Conservation (phyloP, 1,140 invertebrate genomes). For the Drosophila tsacasi region DNA sequence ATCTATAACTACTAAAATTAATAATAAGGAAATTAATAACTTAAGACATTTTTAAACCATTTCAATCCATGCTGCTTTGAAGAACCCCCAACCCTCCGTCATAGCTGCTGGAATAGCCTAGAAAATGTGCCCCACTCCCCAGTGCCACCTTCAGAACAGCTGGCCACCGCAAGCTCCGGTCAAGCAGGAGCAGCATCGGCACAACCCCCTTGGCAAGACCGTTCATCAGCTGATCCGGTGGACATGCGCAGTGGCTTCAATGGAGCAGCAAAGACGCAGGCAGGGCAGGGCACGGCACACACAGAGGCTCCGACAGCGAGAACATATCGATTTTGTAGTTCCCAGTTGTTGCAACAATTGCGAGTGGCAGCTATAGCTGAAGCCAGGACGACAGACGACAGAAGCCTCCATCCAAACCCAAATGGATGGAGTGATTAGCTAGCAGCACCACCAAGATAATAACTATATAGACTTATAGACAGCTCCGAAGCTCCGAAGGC, state of each 20-base stretch:
- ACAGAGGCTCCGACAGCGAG: constrained; percentile 18
- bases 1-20: no score
- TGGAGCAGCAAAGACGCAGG: not conserved
- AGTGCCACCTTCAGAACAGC: not conserved
- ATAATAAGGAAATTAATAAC: no score
- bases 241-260: constrained; percentile 2
- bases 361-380: constrained; percentile 1
- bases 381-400: not conserved
- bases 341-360: constrained; percentile 38
- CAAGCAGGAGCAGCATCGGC: not conserved
- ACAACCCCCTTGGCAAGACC: constrained; percentile 1
- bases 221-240: constrained; percentile 7
- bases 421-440: constrained; percentile 42
- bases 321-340: constrained; percentile 51
- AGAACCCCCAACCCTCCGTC: not conserved
- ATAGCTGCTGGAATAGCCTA: not conserved
- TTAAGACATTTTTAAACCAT: not conserved
- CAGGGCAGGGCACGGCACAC: constrained; percentile 4
- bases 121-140: not conserved
- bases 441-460: constrained; percentile 22
- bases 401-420: not conserved
- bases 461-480: not conserved
- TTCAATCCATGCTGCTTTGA: no score
- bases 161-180: not conserved
- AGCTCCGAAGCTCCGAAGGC: not conserved